Percentiles rank a stretch among this genome's conserved stretches.
phyloP scores from a whole-genome alignment of 2,888 invertebrate genomes.

The Baccha elongata region DNA sequence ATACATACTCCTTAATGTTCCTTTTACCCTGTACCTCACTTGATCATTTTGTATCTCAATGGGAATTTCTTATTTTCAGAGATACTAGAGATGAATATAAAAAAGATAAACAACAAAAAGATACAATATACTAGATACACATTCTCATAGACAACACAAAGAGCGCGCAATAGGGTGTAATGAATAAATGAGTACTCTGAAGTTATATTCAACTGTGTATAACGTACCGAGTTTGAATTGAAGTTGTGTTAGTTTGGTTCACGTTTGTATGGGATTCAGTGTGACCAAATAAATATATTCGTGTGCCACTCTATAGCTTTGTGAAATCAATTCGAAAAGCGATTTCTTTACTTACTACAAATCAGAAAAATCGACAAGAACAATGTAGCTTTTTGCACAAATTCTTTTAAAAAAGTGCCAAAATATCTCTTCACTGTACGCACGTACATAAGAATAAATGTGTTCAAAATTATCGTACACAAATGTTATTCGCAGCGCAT shows the following conservation, averaged over 20 bases:
- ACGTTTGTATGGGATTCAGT: conserved; percentile 4
- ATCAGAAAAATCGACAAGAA: too few relatives aligned
- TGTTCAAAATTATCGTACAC: too few relatives aligned
- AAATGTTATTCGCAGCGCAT: too few relatives aligned
- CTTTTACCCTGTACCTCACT: not conserved
- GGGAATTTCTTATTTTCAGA: conserved; percentile 34
- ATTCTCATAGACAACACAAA: conserved; percentile 56
- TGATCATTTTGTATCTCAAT: conserved; percentile 11
- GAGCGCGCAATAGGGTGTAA: conserved; percentile 67
- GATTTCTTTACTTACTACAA: too few relatives aligned
- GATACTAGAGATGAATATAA: conserved; percentile 14
- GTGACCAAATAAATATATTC: too few relatives aligned
- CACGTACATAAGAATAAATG: too few relatives aligned
- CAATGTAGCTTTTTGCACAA: too few relatives aligned
- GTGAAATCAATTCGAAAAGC: not conserved
- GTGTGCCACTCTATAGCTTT: too few relatives aligned
- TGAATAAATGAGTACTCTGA: conserved; percentile 64
- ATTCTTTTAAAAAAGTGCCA: too few relatives aligned
- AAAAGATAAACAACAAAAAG: conserved; percentile 17
- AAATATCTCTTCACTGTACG: too few relatives aligned
- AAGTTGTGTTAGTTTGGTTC: conserved; percentile 20
- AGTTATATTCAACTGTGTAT: conserved; percentile 32
- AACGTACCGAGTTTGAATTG: conserved; percentile 44
- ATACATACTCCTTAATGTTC: not conserved
- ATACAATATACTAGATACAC: conserved; percentile 10